These are phyloP conservation scores for Myxocyprinus asiaticus DNA, from an alignment of 2,113 vertebrate genomes.

Conservation along the genomic window DNA sequence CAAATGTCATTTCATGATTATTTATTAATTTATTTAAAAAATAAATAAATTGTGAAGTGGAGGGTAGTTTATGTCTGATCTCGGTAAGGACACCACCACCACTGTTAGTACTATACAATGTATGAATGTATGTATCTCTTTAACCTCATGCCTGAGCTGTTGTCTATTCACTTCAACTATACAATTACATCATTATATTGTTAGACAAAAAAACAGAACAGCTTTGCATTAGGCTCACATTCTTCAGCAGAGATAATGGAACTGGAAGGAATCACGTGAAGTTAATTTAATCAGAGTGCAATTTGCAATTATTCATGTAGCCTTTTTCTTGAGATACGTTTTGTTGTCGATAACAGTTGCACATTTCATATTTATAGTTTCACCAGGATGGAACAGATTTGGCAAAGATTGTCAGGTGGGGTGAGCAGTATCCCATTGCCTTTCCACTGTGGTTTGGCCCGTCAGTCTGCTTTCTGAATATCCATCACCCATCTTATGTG, in stretches of 20 bases:
- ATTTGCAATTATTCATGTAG: background rate
- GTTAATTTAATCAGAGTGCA: background rate
- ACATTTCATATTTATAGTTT: conserved; percentile 65
- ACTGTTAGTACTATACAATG: background rate
- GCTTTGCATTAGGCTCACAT: conserved; percentile 1
- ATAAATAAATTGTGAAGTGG: too few species aligned
- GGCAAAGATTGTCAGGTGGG: conserved; percentile 63
- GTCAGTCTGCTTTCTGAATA: conserved; percentile 55
- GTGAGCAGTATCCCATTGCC: conserved; percentile 66
- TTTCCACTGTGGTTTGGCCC: conserved; percentile 78
- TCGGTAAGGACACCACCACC: too few species aligned
- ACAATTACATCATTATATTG: conserved; percentile 11
- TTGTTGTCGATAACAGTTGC: background rate
- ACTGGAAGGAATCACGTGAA: background rate
- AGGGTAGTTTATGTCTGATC: too few species aligned
- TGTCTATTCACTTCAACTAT: background rate
- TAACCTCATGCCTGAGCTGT: background rate
- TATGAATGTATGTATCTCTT: background rate
- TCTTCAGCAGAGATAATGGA: background rate
- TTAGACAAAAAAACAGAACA: background rate
- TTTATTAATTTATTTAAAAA: too few species aligned
- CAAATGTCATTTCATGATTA: too few species aligned
- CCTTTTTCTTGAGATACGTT: background rate
- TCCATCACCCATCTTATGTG: conserved; percentile 79
- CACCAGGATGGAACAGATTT: conserved; percentile 72